A percentile compares a stretch with the other conserved stretches of the same genome.
Evolutionary conservation across 92 coral and sea anemone species (phyloP).

Genomic region (Parazoanthus swiftii): DNA sequence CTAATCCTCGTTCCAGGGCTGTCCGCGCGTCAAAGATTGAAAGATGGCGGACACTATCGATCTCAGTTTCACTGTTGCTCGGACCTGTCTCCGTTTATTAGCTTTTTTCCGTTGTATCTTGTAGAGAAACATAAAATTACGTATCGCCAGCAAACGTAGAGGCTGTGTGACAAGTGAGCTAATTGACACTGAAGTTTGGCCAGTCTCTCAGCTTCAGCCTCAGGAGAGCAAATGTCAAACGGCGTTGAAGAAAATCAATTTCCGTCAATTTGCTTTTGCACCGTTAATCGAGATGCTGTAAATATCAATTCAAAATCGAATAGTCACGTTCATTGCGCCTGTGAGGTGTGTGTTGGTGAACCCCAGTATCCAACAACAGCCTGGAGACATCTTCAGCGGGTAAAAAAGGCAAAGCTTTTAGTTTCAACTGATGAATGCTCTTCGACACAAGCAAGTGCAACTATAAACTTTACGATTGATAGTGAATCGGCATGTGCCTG

Average conservation of each 20-base stretch:
- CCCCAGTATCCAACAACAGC: conserved; percentile 52
- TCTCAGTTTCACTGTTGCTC: neutral
- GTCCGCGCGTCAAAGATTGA: neutral
- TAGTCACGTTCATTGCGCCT: conserved; percentile 53
- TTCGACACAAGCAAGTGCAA: conserved; percentile 15
- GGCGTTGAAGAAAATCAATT: neutral
- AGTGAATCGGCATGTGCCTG: conserved; percentile 26
- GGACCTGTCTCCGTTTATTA: neutral
- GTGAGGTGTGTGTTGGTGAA: conserved; percentile 53
- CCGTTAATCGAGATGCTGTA: conserved; percentile 30
- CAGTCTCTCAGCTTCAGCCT: neutral
- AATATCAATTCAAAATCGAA: conserved; percentile 43
- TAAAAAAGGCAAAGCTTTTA: conserved; percentile 34
- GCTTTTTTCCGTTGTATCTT: neutral
- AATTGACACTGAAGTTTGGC: neutral
- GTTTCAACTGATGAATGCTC: conserved; percentile 35
- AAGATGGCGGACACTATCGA: conserved; percentile 4
- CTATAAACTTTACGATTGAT: conserved; percentile 12
- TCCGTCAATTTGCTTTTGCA: conserved; percentile 48
- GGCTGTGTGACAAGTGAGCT: neutral
- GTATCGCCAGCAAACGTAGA: neutral
- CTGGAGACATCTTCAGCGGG: conserved; percentile 57
- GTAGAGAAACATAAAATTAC: neutral
- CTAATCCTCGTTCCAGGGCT: conserved; percentile 9
- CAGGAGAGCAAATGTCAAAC: neutral